A percentile compares a stretch with the other conserved stretches of the same genome.
These are phyloP conservation scores for Cephus rjabovi DNA, from an alignment of 2,888 invertebrate genomes.

Conservation along the genomic window DNA sequence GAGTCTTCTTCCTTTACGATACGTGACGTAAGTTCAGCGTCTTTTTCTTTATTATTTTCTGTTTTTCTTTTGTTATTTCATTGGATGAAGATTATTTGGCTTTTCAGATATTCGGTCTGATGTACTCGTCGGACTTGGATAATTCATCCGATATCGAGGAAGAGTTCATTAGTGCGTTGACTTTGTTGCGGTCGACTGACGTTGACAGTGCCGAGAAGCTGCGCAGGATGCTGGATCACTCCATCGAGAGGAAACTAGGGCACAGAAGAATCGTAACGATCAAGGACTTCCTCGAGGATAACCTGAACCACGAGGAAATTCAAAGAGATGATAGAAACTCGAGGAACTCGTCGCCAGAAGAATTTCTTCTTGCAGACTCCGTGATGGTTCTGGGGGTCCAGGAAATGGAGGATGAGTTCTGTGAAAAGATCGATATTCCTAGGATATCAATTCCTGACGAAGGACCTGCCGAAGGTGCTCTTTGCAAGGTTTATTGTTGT, in stretches of 20 bases:
- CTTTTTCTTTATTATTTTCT: not conserved
- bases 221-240: slow-evolving; percentile 38
- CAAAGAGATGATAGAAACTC: not conserved
- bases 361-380: not conserved
- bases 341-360: slow-evolving; percentile 2
- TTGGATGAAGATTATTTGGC: not conserved
- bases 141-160: slow-evolving; percentile 33
- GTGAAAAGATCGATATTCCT: slow-evolving; percentile 44
- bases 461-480: slow-evolving; percentile 36
- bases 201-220: slow-evolving; percentile 45
- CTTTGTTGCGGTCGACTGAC: slow-evolving; percentile 46
- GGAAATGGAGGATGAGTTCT: not conserved
- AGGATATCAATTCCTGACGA: slow-evolving; percentile 58
- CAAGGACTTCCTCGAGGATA: slow-evolving; percentile 2
- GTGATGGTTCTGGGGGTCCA: not conserved
- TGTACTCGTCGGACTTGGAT: slow-evolving; percentile 35
- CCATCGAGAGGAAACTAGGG: slow-evolving; percentile 39
- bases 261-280: not conserved
- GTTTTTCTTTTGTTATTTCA: not conserved
- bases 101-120: slow-evolving; percentile 9
- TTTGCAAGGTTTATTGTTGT: slow-evolving; percentile 44
- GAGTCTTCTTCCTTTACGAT: not conserved
- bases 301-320: not conserved
- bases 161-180: slow-evolving; percentile 45
- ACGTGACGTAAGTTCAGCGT: not conserved